A percentile compares a stretch with the other conserved stretches of the same genome.
Conservation (phyloP, 2,888 invertebrate genomes). For the Polymixis lichenea region DNA sequence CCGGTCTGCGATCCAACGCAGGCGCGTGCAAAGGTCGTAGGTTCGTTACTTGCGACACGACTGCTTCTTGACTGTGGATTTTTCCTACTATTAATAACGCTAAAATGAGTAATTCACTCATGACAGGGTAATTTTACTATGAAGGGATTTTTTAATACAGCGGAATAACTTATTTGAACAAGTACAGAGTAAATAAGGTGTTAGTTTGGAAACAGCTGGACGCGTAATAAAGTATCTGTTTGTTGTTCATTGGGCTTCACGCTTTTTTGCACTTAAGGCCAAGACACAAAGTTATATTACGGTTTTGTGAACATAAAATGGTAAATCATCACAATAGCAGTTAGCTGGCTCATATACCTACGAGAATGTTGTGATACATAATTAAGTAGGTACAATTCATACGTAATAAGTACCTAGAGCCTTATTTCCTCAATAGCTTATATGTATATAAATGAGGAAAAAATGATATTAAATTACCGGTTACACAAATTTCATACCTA, state of each 20-base stretch:
- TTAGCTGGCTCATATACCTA: conserved; percentile 10
- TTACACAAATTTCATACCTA: conserved; percentile 15
- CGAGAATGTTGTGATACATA: not conserved
- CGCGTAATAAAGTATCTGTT: conserved; percentile 77
- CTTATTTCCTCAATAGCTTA: conserved; percentile 15
- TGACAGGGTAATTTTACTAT: conserved; percentile 62
- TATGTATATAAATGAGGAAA: conserved; percentile 8
- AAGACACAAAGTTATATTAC: conserved; percentile 65
- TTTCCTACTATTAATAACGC: conserved; percentile 72
- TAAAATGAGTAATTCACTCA: conserved; percentile 75
- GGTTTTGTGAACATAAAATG: conserved; percentile 52
- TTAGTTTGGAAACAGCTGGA: conserved; percentile 76
- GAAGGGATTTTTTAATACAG: conserved; percentile 5
- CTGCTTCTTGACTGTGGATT: conserved; percentile 70
- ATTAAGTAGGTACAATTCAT: not conserved
- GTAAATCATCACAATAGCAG: conserved; percentile 44
- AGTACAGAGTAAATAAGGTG: conserved; percentile 67
- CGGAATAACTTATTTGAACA: conserved; percentile 44
- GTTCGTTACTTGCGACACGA: conserved; percentile 65
- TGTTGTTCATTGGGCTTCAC: conserved; percentile 75
- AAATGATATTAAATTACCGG: conserved; percentile 6
- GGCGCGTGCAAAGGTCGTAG: conserved; percentile 49
- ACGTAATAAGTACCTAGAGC: not conserved
- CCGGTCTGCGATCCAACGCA: conserved; percentile 54
- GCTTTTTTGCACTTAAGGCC: conserved; percentile 82